Percentiles rank a stretch among this genome's conserved stretches.
Evolutionary conservation across 2,113 vertebrate species (phyloP).

Genomic region (Sphaerodactylus townsendi): DNA sequence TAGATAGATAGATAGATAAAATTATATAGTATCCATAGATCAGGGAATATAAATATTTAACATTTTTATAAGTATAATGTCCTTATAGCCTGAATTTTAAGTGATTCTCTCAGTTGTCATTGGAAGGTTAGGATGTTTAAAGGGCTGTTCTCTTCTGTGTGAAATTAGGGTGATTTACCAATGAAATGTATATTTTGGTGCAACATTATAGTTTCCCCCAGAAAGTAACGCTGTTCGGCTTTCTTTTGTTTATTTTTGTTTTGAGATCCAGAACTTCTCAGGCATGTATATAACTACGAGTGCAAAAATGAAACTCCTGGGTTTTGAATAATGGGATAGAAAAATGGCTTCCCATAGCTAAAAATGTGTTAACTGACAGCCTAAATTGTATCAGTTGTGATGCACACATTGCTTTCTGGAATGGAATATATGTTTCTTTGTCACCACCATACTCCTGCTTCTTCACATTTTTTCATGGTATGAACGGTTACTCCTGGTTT

Average conservation of each 20-base stretch:
- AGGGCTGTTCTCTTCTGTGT: background rate
- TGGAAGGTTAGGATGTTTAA: background rate
- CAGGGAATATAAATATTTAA: background rate
- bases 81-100: background rate
- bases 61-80: background rate
- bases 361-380: background rate
- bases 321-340: background rate
- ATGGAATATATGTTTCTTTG: background rate
- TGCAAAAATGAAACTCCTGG: background rate
- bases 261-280: background rate
- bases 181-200: background rate
- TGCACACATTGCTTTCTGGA: background rate
- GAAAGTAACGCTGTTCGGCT: background rate
- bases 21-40: background rate
- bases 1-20: no score
- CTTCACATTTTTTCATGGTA: background rate
- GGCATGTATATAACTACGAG: no score
- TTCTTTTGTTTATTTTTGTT: no score
- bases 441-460: background rate
- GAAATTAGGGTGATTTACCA: background rate
- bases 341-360: background rate
- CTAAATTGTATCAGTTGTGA: background rate
- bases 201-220: rapidly evolving
- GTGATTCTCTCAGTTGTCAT: background rate
- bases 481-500: background rate